These are phyloP conservation scores for Platorchestia sp. DNA, from an alignment of 1,140 invertebrate genomes.

Conservation along the genomic window DNA sequence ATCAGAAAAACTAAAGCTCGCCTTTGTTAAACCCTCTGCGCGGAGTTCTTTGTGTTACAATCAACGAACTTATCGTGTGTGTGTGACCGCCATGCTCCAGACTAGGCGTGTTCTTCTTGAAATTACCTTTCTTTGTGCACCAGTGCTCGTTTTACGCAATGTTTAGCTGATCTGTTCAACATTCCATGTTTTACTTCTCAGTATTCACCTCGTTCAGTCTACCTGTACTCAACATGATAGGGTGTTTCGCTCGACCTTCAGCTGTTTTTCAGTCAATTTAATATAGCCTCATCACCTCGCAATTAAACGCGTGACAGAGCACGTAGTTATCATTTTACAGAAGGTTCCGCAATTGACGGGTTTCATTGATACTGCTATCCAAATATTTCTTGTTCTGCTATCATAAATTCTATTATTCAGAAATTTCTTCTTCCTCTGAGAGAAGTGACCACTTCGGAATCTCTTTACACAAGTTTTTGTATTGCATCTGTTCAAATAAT, in stretches of 20 bases:
- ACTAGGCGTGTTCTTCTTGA: not conserved
- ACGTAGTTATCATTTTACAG: too few relatives aligned
- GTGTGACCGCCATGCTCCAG: not conserved
- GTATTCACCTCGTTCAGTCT: not conserved
- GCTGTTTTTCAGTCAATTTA: too few relatives aligned
- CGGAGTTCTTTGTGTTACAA: not conserved
- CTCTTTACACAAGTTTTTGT: not conserved
- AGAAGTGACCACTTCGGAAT: not conserved
- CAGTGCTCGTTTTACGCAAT: not conserved
- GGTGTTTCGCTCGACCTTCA: too few relatives aligned
- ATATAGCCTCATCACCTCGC: too few relatives aligned
- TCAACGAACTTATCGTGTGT: not conserved
- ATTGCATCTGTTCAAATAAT: not conserved
- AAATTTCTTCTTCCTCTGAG: too few relatives aligned
- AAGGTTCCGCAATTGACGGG: too few relatives aligned
- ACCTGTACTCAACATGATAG: too few relatives aligned
- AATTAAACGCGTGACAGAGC: too few relatives aligned
- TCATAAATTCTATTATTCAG: too few relatives aligned
- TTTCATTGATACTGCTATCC: too few relatives aligned
- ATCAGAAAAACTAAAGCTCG: not conserved
- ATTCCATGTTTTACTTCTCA: not conserved
- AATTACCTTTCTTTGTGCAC: not conserved
- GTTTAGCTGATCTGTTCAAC: too few relatives aligned
- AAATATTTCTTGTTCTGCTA: too few relatives aligned
- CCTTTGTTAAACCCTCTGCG: not conserved